Conservation (phyloP, 1,140 invertebrate species). For the Danaus melanippus region DNA sequence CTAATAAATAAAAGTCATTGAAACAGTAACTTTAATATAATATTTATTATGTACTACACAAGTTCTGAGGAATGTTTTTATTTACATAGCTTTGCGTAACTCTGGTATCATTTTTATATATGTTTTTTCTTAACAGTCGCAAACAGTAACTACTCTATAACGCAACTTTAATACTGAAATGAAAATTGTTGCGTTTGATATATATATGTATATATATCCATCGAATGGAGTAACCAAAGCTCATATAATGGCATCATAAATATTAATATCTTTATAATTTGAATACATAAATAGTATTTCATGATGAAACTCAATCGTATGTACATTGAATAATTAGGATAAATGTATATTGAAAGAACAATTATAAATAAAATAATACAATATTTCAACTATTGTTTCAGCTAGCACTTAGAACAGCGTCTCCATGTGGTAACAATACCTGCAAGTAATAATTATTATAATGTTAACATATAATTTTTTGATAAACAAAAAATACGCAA, state of each 20-base stretch:
- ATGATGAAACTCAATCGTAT: too few relatives aligned
- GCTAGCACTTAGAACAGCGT: conserved; percentile 25
- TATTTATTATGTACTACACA: conserved; percentile 71
- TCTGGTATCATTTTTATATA: conserved; percentile 51
- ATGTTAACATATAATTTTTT: too few relatives aligned
- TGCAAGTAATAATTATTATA: conserved; percentile 17
- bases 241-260: conserved; percentile 30
- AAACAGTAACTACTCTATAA: conserved; percentile 30
- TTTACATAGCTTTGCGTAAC: conserved; percentile 62
- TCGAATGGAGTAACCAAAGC: conserved; percentile 24
- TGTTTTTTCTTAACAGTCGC: conserved; percentile 36
- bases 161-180: conserved; percentile 65
- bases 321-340: too few relatives aligned
- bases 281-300: conserved; percentile 26
- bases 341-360: too few relatives aligned
- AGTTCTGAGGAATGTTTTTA: conserved; percentile 70
- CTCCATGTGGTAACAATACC: conserved; percentile 44
- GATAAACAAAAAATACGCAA: too few relatives aligned
- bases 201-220: conserved; percentile 23
- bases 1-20: conserved; percentile 38
- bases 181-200: conserved; percentile 40
- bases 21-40: conserved; percentile 72
- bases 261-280: conserved; percentile 27
- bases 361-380: too few relatives aligned
- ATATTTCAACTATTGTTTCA: conserved; percentile 40